Percentiles rank a stretch among this genome's conserved stretches.
Evolutionary conservation across 2,888 invertebrate species (phyloP).

Genomic region (Agonopterix subpropinquella): DNA sequence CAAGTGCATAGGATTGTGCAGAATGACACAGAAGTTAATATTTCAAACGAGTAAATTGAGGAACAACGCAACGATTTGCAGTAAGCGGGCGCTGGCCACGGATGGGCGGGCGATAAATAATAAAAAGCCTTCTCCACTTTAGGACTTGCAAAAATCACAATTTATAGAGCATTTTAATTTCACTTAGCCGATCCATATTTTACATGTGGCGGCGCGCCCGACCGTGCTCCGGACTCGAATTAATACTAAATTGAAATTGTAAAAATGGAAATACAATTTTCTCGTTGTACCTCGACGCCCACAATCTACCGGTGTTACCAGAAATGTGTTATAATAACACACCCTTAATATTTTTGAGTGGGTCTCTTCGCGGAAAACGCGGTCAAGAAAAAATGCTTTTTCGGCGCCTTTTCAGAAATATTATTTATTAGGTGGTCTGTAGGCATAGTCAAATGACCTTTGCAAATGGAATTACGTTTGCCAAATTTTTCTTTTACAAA

Average conservation of each 20-base stretch:
- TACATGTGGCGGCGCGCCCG: constrained; percentile 72
- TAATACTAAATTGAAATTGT: constrained; percentile 76
- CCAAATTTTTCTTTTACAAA: no score
- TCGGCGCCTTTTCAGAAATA: constrained; percentile 1
- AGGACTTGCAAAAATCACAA: constrained; percentile 76
- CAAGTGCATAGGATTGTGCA: constrained; percentile 3
- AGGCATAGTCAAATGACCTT: constrained; percentile 3
- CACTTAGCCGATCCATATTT: constrained; percentile 76
- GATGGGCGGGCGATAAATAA: constrained; percentile 67
- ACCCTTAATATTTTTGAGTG: constrained; percentile 50
- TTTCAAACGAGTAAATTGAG: constrained; percentile 68
- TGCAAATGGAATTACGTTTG: neutral
- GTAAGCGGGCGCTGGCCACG: constrained; percentile 62
- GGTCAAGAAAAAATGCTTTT: constrained; percentile 16
- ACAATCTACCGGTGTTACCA: constrained; percentile 59
- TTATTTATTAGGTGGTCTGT: constrained; percentile 1
- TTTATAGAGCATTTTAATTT: constrained; percentile 76
- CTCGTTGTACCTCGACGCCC: constrained; percentile 53
- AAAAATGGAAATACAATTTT: constrained; percentile 76
- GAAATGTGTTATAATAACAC: constrained; percentile 59
- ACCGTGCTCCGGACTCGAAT: constrained; percentile 67
- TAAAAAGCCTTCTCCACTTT: constrained; percentile 75
- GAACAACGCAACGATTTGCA: constrained; percentile 68
- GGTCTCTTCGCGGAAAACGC: constrained; percentile 18
- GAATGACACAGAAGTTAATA: constrained; percentile 38